Base-by-base conservation (phyloP, 23 tunicate species). In the Halocynthia aurantium region DNA sequence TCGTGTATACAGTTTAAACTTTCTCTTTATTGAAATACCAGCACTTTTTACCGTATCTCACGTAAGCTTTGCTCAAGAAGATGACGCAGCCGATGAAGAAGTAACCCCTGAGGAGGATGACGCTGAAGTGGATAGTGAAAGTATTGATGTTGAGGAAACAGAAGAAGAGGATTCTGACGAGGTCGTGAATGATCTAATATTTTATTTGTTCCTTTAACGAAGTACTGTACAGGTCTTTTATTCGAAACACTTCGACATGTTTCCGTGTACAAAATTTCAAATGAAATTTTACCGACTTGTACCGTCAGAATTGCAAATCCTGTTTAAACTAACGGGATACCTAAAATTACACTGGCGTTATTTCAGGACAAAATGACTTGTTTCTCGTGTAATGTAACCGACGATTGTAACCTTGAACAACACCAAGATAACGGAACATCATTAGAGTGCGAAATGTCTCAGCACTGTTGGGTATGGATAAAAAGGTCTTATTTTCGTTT, bases 401-500 rank as follows among this genome's bases (percentile, higher is more conserved):
- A 67, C 18, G 49, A 67, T 11, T 67, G 72, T 19, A 67, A 49
- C 72, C 12, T n/a, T 11, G 18, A 67, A 67, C 72, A 67, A 67
- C 12, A 67, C 4, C 49, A 67, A 67, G 72, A 67, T 11, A 67
- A 67, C 18, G 21, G 72, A n/a, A 67, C 72, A 15, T 12, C 22
- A 13, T 11, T 50, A 2, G 18, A 13, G 11, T 67, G 72, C 44
- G 44, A 31, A 31, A 31, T 31, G 4, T 31, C 15, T 13, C 17
- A 15, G 64, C 17, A 58, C 17, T 58, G 64, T 58, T 13, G 64
- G 64, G 64, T n/a, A 15, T 18, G 64, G 17, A 60, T 15, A 15
- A 60, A 60, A 60, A 60, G 64, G 64, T 60, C 64, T n/a, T 31
- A 31, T 31, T 31, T 15, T 60, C 64, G n/a, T n/a, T 4, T 4